Evolutionary conservation across 2,888 invertebrate genomes (phyloP).

Genomic region (Frankliniella fusca): DNA sequence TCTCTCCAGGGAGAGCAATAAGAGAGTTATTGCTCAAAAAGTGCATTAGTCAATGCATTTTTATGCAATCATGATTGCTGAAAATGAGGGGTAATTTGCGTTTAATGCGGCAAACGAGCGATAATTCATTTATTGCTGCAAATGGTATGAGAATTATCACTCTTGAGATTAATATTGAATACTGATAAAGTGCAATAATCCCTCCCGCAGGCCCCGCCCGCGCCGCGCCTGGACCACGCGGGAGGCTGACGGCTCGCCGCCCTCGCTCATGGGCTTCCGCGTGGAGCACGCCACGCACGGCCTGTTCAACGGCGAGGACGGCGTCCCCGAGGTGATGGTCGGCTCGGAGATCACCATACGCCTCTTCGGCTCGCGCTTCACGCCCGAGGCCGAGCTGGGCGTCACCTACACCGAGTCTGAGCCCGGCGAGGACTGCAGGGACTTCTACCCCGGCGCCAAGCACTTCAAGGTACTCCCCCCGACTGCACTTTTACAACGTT

Average conservation of each 20-base stretch:
- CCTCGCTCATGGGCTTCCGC: constrained; percentile 40
- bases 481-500: neutral
- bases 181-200: no score
- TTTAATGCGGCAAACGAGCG: no score
- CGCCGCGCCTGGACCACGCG: constrained; percentile 39
- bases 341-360: constrained; percentile 59
- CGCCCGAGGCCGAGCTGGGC: constrained; percentile 60
- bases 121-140: no score
- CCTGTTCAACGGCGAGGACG: constrained; percentile 47
- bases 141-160: no score
- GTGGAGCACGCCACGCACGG: constrained; percentile 42
- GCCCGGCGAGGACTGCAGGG: constrained; percentile 59
- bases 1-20: no score
- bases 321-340: constrained; percentile 65
- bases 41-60: no score
- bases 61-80: no score
- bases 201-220: constrained; percentile 38
- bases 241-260: constrained; percentile 39
- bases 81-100: no score
- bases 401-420: constrained; percentile 60
- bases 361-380: constrained; percentile 69
- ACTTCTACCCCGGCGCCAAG: constrained; percentile 50
- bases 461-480: constrained; percentile 51
- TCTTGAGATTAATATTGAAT: no score
- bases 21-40: no score